Evolutionary conservation across 2,888 invertebrate genomes (phyloP), one percentile per base, ranked within the genome.

Genomic region (Hypomecis punctinalis): DNA sequence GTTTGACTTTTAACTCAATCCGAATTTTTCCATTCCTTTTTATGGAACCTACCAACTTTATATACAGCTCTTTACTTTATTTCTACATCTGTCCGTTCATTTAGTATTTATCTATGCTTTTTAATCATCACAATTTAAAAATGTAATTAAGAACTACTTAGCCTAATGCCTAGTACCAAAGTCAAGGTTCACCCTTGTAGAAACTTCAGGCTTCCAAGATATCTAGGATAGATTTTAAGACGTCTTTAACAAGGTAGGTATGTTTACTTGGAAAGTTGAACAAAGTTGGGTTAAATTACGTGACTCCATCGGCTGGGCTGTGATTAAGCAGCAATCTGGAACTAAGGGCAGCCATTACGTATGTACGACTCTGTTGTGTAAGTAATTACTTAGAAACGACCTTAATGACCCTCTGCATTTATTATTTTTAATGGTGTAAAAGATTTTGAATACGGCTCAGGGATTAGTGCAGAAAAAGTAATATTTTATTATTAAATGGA

Each of bases 231-330:
- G 59, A 68, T 54, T 69, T 69, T 66, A 66, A 70, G 66, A 68
- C 64, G 69, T 69, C 70, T 69, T 72, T 70, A 73, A 67, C 69
- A 67, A 68, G 49, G 67, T 68, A 40, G 70, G 67, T 68, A 67
- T 66, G 62, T 68, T 71, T 68, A 66, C 69, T 73, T 60, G 55
- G 63, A 69, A 68, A 73, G 63, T 73, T 69, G 53, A 61, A 66
- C 61, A 43, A 71, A 71, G 71, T 72, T 73, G 57, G 69, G 60
- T 63, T 63, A 69, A 71, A 68, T 73, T 71, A 71, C 73, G 73
- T 73, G 73, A 66, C 71, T 71, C 64, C 55, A 62, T 60, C 64
- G 71, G 65, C 63, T 61, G 67, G 69, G 58, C 67, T 57, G 71
- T 69, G 71, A 71, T 73, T 73, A 73, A 66, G 66, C 62, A 54